Base-by-base conservation (phyloP, 2,113 vertebrate genomes). In the Triplophysa rosa region DNA sequence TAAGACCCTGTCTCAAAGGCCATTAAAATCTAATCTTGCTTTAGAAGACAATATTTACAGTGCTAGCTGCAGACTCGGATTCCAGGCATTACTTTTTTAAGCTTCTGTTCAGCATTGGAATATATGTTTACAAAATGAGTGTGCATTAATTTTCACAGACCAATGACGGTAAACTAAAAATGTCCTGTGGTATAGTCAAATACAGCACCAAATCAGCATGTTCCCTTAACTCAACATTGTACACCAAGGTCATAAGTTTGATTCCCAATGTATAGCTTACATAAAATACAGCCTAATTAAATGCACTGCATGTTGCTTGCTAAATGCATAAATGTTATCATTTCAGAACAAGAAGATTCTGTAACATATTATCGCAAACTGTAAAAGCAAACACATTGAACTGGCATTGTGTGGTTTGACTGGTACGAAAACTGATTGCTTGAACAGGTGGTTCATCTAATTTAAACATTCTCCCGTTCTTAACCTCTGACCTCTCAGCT, bases 1-100 rank as follows among this genome's bases (percentile, higher is more conserved):
- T 52, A 56, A 81, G n/a, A 17, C 17, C 21, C 56, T 1, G 52
- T 71, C 33, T 82, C 74, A 26, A 33, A 40, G 73, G 74, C 33
- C 59, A 40, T 71, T 71, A 72, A 72, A 24, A 21, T 54, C 8
- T 24, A 16, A 21, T n/a, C 2, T 61, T 59, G 29, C 54, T 40
- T 42, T 13, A 70, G 42, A 54, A 70, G 26, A 70, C 24, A 69
- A 19, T 19, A 45, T 45, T 45, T 45, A 45, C 42, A 12, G 42
- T 10, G 9, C 42, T 12, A 12, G 42, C 42, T 45, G 8, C 10
- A 58, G 8, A 58, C 4, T 10, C 8, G 21, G 21, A 10, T 2
- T 58, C n/a, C 33, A n/a, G 49, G 2, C 24, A n/a, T 5, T 2
- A 56, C 47, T 33, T 37, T 70, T 24, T 56, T 1, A 56, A 7